Evolutionary conservation across 2,797 vertebrate species (phyloP).

Genomic region (Cephalopachus bancanus): DNA sequence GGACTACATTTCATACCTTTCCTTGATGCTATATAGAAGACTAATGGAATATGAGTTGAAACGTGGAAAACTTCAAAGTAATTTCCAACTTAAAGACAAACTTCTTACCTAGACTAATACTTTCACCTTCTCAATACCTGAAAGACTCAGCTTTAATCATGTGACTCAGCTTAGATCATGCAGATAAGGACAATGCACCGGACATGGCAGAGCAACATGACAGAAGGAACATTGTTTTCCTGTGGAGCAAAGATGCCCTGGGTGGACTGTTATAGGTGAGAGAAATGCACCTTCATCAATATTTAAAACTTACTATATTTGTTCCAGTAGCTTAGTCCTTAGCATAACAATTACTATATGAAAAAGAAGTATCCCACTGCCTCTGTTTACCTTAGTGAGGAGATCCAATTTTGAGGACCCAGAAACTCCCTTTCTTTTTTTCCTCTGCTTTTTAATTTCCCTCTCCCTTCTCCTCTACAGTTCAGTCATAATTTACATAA

Average conservation of each 20-base stretch:
- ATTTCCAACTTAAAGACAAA: not conserved
- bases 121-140: not conserved
- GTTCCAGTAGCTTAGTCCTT: not conserved
- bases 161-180: not conserved
- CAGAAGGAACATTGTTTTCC: not conserved
- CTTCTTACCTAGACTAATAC: not conserved
- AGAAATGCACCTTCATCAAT: not conserved
- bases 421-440: not conserved
- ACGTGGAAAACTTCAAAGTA: not conserved
- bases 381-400: not conserved
- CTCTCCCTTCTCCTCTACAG: not conserved
- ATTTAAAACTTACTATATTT: not conserved
- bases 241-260: not conserved
- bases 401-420: not conserved
- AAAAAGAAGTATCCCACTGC: not conserved
- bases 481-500: not conserved
- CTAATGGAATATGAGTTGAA: not conserved
- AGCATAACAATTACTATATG: not conserved
- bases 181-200: not conserved
- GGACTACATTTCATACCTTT: not conserved
- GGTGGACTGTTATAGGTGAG: not conserved
- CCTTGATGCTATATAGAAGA: not conserved
- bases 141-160: not conserved
- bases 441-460: not conserved
- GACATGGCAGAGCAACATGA: not conserved